Conservation (phyloP, 1,140 invertebrate species). For the Zaprionus gabonicus region DNA sequence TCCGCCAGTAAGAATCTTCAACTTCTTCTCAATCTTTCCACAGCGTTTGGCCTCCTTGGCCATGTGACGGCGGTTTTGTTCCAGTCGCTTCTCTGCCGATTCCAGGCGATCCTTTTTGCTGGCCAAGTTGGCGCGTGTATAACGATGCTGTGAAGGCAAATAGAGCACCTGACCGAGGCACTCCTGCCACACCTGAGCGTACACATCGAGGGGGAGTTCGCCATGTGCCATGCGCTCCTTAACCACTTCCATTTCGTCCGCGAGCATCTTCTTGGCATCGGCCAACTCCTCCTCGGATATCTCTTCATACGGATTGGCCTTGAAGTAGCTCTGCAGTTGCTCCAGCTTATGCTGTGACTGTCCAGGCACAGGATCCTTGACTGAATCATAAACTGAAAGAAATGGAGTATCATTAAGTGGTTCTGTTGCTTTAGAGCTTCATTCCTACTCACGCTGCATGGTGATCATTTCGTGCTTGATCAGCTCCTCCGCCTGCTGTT, state of each 20-base stretch:
- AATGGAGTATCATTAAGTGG: background rate
- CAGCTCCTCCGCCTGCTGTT: conserved; percentile 98
- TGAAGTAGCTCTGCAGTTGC: conserved; percentile 88
- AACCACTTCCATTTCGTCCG: conserved; percentile 94
- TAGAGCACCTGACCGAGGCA: conserved; percentile 95
- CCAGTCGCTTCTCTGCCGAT: conserved; percentile 95
- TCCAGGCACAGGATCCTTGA: conserved; percentile 87
- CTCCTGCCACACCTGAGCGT: conserved; percentile 98
- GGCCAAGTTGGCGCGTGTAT: conserved; percentile 96
- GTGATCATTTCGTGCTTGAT: conserved; percentile 99
- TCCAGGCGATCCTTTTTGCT: conserved; percentile 98
- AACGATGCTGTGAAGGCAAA: conserved; percentile 94
- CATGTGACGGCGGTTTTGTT: conserved; percentile 97
- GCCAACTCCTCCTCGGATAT: conserved; percentile 90
- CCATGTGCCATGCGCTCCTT: conserved; percentile 97
- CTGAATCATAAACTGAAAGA: conserved; percentile 90
- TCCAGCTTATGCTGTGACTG: conserved; percentile 84
- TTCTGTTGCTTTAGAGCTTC: background rate
- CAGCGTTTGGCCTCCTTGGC: conserved; percentile 97
- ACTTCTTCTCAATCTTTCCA: conserved; percentile 98
- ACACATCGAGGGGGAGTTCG: conserved; percentile 95
- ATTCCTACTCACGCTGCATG: conserved; percentile 88
- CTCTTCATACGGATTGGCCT: conserved; percentile 93
- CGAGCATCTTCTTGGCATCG: conserved; percentile 88
- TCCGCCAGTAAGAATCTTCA: conserved; percentile 96